phyloP scores from a whole-genome alignment of 2,888 invertebrate species.

The Pecten maximus region DNA sequence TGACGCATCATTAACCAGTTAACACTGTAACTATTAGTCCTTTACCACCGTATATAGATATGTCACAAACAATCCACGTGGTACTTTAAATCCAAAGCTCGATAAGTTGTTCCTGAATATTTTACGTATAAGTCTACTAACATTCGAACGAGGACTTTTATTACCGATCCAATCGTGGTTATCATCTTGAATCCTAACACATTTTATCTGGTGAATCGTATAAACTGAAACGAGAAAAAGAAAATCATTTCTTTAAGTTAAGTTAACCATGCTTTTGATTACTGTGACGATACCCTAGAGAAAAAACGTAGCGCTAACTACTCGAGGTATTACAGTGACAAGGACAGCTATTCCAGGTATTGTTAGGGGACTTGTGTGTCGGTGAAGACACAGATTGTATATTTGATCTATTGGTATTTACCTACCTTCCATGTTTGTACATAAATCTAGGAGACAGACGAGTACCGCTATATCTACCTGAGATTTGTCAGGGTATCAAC shows the following conservation, averaged over 20 bases:
- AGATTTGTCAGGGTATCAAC: background rate
- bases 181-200: background rate
- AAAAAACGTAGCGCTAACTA: background rate
- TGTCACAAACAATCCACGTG: background rate
- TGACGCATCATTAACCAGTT: constrained; percentile 21
- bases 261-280: background rate
- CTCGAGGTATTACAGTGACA: background rate
- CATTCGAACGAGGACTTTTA: background rate
- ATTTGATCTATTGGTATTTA: constrained; percentile 13
- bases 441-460: constrained; percentile 16
- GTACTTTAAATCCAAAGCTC: background rate
- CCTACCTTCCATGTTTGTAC: background rate
- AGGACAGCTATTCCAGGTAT: background rate
- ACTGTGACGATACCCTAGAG: background rate
- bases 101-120: background rate
- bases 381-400: background rate
- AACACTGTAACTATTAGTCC: background rate
- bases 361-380: background rate
- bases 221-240: background rate
- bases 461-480: constrained; percentile 2
- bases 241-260: background rate
- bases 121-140: background rate
- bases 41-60: background rate
- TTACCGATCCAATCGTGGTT: background rate
- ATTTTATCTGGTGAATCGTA: background rate